Percentiles rank a stretch among this genome's conserved stretches.
These are phyloP conservation scores for Mythimna ferrago DNA, from an alignment of 2,888 invertebrate species.

Conservation along the genomic window DNA sequence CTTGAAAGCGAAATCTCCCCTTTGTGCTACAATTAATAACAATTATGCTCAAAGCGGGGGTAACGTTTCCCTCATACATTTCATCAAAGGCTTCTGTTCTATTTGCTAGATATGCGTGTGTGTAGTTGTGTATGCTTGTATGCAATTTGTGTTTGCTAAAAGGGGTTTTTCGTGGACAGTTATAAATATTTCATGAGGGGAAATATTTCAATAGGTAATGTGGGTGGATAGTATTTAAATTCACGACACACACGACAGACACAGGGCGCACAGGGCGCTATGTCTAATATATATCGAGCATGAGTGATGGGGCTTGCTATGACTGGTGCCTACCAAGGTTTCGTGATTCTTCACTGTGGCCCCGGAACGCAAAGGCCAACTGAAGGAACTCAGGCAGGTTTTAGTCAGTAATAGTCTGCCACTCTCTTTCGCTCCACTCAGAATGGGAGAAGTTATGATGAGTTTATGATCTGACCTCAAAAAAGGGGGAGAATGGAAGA, in stretches of 20 bases:
- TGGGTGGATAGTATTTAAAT: neutral
- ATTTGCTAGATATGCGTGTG: neutral
- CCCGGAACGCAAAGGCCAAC: too few species aligned
- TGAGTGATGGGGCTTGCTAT: too few species aligned
- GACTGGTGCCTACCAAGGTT: too few species aligned
- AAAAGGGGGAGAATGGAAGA: too few species aligned
- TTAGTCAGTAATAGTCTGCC: too few species aligned
- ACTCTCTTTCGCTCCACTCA: too few species aligned
- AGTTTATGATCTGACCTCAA: too few species aligned
- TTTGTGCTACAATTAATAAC: slow-evolving; percentile 4
- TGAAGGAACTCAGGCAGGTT: too few species aligned
- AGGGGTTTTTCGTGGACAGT: neutral
- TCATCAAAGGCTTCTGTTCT: slow-evolving; percentile 14
- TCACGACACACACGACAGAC: neutral
- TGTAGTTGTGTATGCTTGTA: neutral
- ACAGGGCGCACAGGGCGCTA: neutral
- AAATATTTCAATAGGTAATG: neutral
- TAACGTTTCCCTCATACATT: slow-evolving; percentile 11
- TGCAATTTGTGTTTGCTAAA: neutral
- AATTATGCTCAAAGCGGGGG: slow-evolving; percentile 3
- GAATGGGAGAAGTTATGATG: too few species aligned
- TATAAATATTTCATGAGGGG: neutral
- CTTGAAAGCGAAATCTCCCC: neutral
- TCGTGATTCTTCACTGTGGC: too few species aligned
- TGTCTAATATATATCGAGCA: neutral